Evolutionary conservation across 1,140 invertebrate genomes (phyloP).

Genomic region (Microplitis demolitor): DNA sequence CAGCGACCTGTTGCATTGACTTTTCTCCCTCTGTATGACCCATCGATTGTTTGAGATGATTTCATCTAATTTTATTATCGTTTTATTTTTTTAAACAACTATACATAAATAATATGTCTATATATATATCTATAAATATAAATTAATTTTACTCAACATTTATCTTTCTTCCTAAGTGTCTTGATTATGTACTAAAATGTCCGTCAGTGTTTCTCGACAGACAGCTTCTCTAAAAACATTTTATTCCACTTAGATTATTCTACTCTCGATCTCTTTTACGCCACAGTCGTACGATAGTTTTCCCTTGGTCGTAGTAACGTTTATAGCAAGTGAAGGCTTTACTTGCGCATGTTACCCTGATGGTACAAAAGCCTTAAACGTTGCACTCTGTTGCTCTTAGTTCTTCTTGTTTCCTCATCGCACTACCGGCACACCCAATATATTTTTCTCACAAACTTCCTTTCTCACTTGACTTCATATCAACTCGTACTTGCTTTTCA

Average conservation of each 20-base stretch:
- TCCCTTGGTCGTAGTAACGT: conserved; percentile 5
- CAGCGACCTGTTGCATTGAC: conserved; percentile 29
- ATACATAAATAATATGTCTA: too few relatives aligned
- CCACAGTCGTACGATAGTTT: conserved; percentile 6
- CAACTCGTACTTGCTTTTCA: conserved; percentile 11
- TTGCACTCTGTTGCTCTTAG: conserved; percentile 59
- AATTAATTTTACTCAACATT: neutral
- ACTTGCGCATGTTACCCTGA: conserved; percentile 54
- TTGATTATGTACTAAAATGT: too few relatives aligned
- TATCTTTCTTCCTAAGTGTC: neutral
- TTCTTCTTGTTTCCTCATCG: conserved; percentile 46
- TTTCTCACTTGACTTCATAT: conserved; percentile 25
- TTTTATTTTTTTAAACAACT: too few relatives aligned
- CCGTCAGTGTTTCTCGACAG: too few relatives aligned
- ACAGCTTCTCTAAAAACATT: neutral
- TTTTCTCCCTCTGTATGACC: conserved; percentile 7
- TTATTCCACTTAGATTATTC: conserved; percentile 7
- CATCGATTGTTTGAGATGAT: too few relatives aligned
- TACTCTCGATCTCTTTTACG: neutral
- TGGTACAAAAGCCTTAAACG: conserved; percentile 54
- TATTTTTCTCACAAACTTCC: conserved; percentile 35
- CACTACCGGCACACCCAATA: conserved; percentile 35
- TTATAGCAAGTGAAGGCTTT: conserved; percentile 19
- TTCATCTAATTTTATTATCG: too few relatives aligned
- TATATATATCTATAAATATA: neutral